A percentile compares a stretch with the other conserved stretches of the same genome.
These are phyloP conservation scores for Acrobasis repandana DNA, from an alignment of 2,888 invertebrate species.

Conservation along the genomic window DNA sequence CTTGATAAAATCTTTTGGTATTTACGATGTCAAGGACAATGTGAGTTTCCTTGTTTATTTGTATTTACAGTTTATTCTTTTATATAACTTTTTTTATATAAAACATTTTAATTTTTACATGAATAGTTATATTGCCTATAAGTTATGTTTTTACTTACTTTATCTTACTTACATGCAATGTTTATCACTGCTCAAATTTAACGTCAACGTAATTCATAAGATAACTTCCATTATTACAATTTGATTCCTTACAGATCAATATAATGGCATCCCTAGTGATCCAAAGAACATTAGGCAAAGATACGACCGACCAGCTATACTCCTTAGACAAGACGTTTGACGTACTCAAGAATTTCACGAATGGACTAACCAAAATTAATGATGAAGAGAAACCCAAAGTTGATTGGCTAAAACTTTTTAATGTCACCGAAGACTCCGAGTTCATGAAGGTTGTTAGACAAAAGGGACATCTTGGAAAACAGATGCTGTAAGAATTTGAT, in stretches of 20 bases:
- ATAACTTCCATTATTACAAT: too few relatives aligned
- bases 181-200: too few relatives aligned
- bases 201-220: too few relatives aligned
- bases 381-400: slow-evolving; percentile 35
- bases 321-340: slow-evolving; percentile 61
- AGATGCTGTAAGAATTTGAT: slow-evolving; percentile 62
- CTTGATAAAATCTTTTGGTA: slow-evolving; percentile 64
- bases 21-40: slow-evolving; percentile 64
- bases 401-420: slow-evolving; percentile 57
- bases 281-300: slow-evolving; percentile 72
- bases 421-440: slow-evolving; percentile 49
- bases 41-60: slow-evolving; percentile 47
- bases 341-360: slow-evolving; percentile 58
- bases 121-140: too few relatives aligned
- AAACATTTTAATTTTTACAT: too few relatives aligned
- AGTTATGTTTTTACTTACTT: too few relatives aligned
- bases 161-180: too few relatives aligned
- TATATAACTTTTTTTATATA: too few relatives aligned
- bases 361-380: slow-evolving; percentile 45
- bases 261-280: slow-evolving; percentile 71
- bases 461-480: slow-evolving; percentile 58
- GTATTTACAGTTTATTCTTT: too few relatives aligned
- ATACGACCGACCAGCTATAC: slow-evolving; percentile 62
- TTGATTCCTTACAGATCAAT: slow-evolving; percentile 60
- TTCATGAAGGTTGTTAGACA: slow-evolving; percentile 51